These are phyloP conservation scores for Nycticebus coucang DNA, from an alignment of 2,113 vertebrate species.

Conservation along the genomic window DNA sequence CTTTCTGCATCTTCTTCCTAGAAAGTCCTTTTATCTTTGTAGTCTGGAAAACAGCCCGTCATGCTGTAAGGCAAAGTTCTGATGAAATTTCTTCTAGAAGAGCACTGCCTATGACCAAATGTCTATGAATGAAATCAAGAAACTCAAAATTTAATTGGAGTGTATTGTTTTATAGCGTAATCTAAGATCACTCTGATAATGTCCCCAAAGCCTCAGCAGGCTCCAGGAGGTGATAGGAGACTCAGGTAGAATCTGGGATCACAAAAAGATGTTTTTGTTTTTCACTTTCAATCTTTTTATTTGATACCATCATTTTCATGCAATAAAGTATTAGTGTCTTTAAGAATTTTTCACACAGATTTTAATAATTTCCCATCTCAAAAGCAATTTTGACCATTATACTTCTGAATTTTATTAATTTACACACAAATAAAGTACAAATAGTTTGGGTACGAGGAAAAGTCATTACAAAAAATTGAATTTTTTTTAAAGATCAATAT, in stretches of 20 bases:
- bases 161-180: rapidly evolving
- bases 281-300: background rate
- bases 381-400: background rate
- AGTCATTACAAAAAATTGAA: background rate
- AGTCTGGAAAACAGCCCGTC: background rate
- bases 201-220: rapidly evolving
- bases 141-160: background rate
- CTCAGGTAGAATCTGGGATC: background rate
- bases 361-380: background rate
- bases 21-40: background rate
- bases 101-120: background rate
- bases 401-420: background rate
- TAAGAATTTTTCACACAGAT: background rate
- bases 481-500: background rate
- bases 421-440: background rate
- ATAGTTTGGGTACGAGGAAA: background rate
- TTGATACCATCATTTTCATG: background rate
- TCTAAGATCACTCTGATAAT: too few species aligned
- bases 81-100: background rate
- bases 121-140: background rate
- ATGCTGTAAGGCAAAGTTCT: background rate
- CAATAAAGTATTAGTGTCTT: background rate
- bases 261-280: background rate
- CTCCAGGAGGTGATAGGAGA: background rate
- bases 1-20: background rate